Evolutionary conservation across 2,797 vertebrate species (phyloP), one percentile per base, ranked within the genome.

Genomic region (Sylvia borin): DNA sequence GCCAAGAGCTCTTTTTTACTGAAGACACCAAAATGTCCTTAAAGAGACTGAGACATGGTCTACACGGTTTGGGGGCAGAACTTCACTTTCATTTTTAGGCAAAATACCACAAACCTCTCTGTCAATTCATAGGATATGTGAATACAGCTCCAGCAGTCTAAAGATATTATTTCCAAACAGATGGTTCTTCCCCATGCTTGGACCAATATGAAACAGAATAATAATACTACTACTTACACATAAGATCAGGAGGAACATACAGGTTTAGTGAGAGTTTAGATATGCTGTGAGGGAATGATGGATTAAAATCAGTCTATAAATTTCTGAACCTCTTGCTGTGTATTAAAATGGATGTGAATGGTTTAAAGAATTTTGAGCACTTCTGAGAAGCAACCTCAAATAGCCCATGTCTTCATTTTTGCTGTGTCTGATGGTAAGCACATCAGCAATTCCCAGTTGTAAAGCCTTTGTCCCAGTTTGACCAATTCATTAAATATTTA

Each of bases 301-400:
- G 27, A 72, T 88, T 94, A 86, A 95, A 93, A 85, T 67, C 32
- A 72, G 57, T 22, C 47, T 29, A 67, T 72, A 82, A 91, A 90
- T 88, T 83, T 75, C 65, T 62, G 31, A 80, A 58, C 8, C 10
- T 55, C 51, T 48, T 81, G 66, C 70, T 78, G 31, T 55, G 40
- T 79, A 76, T 87, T 84, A 74, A 84, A 94, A 89, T n/a, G 22
- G 72, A 91, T 91, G 85, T 31, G 31, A 93, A 81, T 14, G 15
- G 43, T 72, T 90, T 91, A 61, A 79, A 91, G 68, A 77, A 54
- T 72, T 93, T 66, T 38, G 19, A 90, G 50, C 68, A 65, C 45
- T 71, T 92, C 47, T 83, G 32, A 77, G 34, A 11, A 85, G 7
- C 4, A 58, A 51, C 26, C 50, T 67, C 61, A 79, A 80, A 81